These are phyloP conservation scores for Parochlus steinenii DNA, from an alignment of 2,888 invertebrate genomes.

Conservation along the genomic window DNA sequence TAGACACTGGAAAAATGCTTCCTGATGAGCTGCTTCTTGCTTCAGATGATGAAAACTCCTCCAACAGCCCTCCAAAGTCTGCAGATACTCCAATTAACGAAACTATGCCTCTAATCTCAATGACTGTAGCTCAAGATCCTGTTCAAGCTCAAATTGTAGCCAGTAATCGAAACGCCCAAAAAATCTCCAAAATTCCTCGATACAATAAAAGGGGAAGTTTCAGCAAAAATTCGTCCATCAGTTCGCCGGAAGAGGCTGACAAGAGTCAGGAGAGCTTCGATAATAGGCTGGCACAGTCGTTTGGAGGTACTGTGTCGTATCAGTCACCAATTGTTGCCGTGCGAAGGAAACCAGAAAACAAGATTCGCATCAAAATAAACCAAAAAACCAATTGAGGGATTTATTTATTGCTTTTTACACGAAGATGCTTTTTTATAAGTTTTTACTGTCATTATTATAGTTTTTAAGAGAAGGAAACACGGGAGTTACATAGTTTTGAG, in stretches of 20 bases:
- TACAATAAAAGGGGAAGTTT: neutral
- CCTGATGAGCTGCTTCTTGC: neutral
- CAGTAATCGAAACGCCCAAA: too few relatives aligned
- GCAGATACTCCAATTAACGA: constrained; percentile 17
- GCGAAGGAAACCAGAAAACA: neutral
- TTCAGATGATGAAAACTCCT: constrained; percentile 14
- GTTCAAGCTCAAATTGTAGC: constrained; percentile 4
- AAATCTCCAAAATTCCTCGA: constrained; percentile 10
- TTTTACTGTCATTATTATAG: too few relatives aligned
- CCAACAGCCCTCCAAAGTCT: constrained; percentile 17
- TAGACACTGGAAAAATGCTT: too few relatives aligned
- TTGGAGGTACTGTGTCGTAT: too few relatives aligned
- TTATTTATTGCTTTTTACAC: too few relatives aligned
- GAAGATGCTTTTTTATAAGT: too few relatives aligned
- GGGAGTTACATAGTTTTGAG: too few relatives aligned
- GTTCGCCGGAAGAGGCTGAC: constrained; percentile 7
- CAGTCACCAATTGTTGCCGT: constrained; percentile 2
- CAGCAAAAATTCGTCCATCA: constrained; percentile 7
- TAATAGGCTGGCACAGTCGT: constrained; percentile 1
- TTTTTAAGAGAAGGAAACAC: too few relatives aligned
- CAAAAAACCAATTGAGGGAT: too few relatives aligned
- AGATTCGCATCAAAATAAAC: constrained; percentile 10
- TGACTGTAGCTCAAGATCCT: constrained; percentile 1
- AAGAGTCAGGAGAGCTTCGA: constrained; percentile 7
- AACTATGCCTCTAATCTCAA: constrained; percentile 13